phyloP scores from a whole-genome alignment of 2,797 vertebrate genomes.

The Pseudochirops cupreus region DNA sequence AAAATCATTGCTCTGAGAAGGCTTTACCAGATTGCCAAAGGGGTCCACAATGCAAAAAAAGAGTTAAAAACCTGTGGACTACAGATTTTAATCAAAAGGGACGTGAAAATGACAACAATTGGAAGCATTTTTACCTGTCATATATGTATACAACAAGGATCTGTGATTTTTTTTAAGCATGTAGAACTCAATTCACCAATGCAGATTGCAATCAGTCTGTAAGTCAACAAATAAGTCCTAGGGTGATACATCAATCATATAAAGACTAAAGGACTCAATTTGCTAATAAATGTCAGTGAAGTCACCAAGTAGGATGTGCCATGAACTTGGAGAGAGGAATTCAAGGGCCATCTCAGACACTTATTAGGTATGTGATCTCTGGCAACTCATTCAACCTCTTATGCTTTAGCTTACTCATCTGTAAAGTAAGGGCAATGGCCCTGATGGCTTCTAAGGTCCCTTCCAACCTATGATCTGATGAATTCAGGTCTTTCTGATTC shows the following conservation, averaged over 20 bases:
- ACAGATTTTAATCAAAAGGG: too few relatives aligned
- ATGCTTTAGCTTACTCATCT: neutral
- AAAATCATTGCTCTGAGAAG: neutral
- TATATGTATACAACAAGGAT: too few relatives aligned
- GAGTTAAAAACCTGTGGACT: too few relatives aligned
- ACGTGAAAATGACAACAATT: too few relatives aligned
- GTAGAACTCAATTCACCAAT: neutral
- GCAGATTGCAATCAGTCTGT: neutral
- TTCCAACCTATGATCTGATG: neutral
- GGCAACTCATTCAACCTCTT: neutral
- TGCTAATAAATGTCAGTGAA: neutral
- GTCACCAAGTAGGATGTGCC: neutral
- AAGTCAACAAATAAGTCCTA: neutral
- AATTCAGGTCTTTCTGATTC: neutral
- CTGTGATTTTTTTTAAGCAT: neutral
- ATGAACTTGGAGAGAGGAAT: neutral
- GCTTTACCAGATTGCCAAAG: too few relatives aligned
- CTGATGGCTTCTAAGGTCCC: neutral
- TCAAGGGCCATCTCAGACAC: neutral
- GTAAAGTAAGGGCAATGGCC: neutral
- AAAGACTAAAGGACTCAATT: neutral
- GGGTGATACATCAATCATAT: neutral
- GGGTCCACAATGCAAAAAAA: too few relatives aligned
- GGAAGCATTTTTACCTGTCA: too few relatives aligned
- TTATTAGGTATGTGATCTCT: neutral